Evolutionary conservation across 2,888 invertebrate species (phyloP), one percentile per base, ranked within the genome.

Genomic region (Tillus elongatus): DNA sequence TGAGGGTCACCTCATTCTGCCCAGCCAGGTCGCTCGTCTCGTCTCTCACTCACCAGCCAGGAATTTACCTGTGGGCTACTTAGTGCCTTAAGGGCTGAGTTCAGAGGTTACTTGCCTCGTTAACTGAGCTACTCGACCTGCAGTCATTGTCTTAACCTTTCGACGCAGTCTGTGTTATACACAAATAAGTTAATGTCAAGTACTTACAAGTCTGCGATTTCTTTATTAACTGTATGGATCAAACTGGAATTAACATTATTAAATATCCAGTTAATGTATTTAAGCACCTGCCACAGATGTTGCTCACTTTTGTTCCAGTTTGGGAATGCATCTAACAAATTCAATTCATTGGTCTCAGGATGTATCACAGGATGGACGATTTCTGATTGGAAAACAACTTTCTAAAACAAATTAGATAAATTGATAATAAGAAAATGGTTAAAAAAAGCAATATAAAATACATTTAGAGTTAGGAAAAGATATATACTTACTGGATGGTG

Each of bases 361-460:
- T 90, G 76, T 40, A 95, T 76, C 35, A 86, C 74, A 40, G 95
- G 93, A 71, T 95, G 93, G 60, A 84, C 87, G 41, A 93, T 68
- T 54, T 83, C 77, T 40, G 82, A 79, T 66, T 87, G 81, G 65
- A 95, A 92, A 46, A 80, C 72, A 34, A 95, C 71, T 56, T 75
- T 77, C 92, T 93, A 63, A 69, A 69, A 19, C 6, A 8, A 40
- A 33, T 15, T 16, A 37, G 31, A 32, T 35, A 16, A 28, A 27
- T 13, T 33, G 24, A 24, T 35, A 37, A 33, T 29, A 37, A 30
- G n/a, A 14, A 24, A n/a, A 19, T 19, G 6, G 24, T 8, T 19
- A 8, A n/a, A 19, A 19, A 19, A 6, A n/a, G 6, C 24, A 19
- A 6, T 8, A 8, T 19, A 19, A n/a, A 19, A 19, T 8, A 19